Evolutionary conservation across 1,140 invertebrate species (phyloP), one percentile per base, ranked within the genome.

Genomic region (Aphelinus atriplicis): DNA sequence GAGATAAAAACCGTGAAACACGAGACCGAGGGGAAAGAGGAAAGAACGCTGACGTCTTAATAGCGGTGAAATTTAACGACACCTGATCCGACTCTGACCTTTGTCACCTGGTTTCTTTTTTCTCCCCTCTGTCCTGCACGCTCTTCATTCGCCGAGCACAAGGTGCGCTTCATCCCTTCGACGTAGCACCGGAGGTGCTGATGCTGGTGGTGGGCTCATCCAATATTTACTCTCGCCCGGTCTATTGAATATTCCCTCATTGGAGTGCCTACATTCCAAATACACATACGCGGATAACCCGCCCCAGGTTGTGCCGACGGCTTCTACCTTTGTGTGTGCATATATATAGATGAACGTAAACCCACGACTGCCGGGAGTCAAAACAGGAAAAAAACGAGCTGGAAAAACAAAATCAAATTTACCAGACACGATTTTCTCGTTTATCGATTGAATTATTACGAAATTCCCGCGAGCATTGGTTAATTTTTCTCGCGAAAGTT

Each of bases 141-240:
- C n/a, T 3, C 47, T 65, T 65, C 50, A 65, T 51, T 48, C 50
- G 9, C 63, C 62, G 45, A 2, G 42, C 60, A 45, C 61, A 10
- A 47, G 1, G 51, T 0, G 51, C 51, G 4, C 51, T 53, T 9
- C 9, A 4, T 53, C 51, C 9, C 4, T 53, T 9, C 45, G 46
- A 7, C 47, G 58, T 55, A n/a, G 64, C 3, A 26, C 26, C 26
- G 26, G 26, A 26, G 46, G 64, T 56, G 63, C 26, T 10, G 3
- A 45, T 65, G 55, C 48, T 4, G 55, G 50, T 26, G 58, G 50
- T 47, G 43, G 67, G 65, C 77, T 84, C 81, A 83, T 85, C 71
- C 77, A 83, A 84, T 84, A 85, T 85, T 84, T 84, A 84, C 78
- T 78, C 79, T 77, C 78, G 26, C 51, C 78, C 78, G 80, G 76